Conservation (phyloP, 2,113 vertebrate genomes). For the Cephalophus harveyi region DNA sequence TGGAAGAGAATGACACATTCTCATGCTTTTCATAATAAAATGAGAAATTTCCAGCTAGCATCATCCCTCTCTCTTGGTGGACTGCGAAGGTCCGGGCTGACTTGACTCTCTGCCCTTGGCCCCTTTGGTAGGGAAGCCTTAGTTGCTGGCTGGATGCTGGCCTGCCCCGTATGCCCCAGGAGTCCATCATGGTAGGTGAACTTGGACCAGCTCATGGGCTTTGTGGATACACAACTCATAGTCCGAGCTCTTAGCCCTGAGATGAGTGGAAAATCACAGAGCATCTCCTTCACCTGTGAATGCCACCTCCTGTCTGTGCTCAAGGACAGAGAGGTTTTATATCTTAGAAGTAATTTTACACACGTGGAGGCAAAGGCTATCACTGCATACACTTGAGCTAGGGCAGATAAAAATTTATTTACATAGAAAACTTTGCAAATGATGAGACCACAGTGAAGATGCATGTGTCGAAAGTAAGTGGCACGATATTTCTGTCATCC, state of each 20-base stretch:
- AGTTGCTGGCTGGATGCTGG: accelerated
- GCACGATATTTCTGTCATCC: conserved; percentile 11
- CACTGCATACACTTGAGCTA: neutral
- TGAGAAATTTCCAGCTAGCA: neutral
- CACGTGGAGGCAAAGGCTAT: accelerated
- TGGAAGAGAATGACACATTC: neutral
- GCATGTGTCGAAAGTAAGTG: neutral
- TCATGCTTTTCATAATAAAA: neutral
- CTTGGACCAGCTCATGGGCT: neutral
- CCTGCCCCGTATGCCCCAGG: neutral
- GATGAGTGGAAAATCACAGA: conserved; percentile 38
- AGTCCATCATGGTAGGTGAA: accelerated
- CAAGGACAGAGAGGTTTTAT: neutral
- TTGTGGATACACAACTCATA: accelerated
- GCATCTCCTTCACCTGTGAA: neutral
- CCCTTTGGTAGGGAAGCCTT: accelerated
- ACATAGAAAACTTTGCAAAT: neutral
- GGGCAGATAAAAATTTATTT: neutral
- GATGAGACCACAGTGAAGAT: neutral
- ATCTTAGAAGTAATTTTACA: neutral
- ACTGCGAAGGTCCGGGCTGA: neutral
- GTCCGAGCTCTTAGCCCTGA: conserved; percentile 39
- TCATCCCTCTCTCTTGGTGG: accelerated
- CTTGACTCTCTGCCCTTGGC: neutral
- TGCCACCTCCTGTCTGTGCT: neutral